phyloP scores from a whole-genome alignment of 2,113 vertebrate genomes.

The Zosterops pallidus region DNA sequence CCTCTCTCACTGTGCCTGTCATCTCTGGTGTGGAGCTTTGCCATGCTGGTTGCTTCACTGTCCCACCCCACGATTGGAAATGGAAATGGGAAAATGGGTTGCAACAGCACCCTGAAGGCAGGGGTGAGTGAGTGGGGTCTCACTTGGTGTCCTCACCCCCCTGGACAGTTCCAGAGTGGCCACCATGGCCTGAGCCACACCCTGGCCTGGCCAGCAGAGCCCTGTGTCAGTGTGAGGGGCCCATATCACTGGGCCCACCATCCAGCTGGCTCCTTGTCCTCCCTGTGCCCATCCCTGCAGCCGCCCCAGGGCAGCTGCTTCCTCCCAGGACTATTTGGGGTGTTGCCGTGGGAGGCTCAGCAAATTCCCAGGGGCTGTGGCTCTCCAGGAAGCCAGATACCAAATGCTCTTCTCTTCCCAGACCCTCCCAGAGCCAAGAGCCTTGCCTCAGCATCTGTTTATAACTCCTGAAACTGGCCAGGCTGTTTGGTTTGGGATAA shows the following conservation, averaged over 20 bases:
- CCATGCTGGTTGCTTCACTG: neutral
- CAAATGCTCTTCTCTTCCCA: conserved; percentile 43
- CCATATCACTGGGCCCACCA: fast-evolving
- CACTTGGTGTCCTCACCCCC: neutral
- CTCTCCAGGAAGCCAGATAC: conserved; percentile 58
- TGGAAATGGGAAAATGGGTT: neutral
- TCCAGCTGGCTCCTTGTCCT: neutral
- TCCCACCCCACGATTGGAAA: neutral
- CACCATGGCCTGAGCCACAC: neutral
- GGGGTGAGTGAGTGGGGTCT: neutral
- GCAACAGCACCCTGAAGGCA: neutral
- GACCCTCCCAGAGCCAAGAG: conserved; percentile 36
- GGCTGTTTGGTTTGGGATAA: conserved; percentile 72
- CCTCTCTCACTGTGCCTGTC: neutral
- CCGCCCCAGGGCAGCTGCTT: neutral
- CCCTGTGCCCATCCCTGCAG: neutral
- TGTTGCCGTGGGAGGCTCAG: conserved; percentile 19
- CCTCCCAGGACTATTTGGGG: neutral
- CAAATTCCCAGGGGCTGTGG: conserved; percentile 31
- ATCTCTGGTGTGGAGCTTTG: neutral
- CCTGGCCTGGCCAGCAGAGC: neutral
- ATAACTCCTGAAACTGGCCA: conserved; percentile 38
- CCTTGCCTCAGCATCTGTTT: conserved; percentile 61
- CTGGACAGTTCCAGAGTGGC: neutral
- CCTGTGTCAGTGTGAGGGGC: fast-evolving